A percentile compares a stretch with the other conserved stretches of the same genome.
Evolutionary conservation across 2,888 invertebrate species (phyloP).

Genomic region (Hydrotaea cyrtoneurina): DNA sequence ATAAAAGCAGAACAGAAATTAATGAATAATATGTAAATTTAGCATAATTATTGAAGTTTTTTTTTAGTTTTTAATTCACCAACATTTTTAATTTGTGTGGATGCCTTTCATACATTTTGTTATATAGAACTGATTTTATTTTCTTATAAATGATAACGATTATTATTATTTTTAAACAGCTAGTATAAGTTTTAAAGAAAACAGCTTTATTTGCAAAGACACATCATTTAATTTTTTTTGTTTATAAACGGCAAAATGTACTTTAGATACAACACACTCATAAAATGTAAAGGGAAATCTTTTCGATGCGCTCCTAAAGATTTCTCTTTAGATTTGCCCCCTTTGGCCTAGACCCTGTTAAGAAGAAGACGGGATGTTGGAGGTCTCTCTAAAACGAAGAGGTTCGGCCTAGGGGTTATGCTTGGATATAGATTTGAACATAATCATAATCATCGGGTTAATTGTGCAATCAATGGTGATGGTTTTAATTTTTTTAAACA

Average conservation of each 20-base stretch:
- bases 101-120: background rate
- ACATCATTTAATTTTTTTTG: slow-evolving; percentile 62
- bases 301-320: slow-evolving; percentile 20
- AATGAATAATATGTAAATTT: slow-evolving; percentile 2
- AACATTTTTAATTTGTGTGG: background rate
- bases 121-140: slow-evolving; percentile 51
- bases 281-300: slow-evolving; percentile 40
- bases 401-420: slow-evolving; percentile 18
- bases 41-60: background rate
- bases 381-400: background rate
- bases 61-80: slow-evolving; percentile 23
- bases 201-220: slow-evolving; percentile 56
- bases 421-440: slow-evolving; percentile 21
- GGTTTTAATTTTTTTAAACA: slow-evolving; percentile 71
- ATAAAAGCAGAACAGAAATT: background rate
- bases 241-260: slow-evolving; percentile 73
- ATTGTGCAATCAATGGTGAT: slow-evolving; percentile 91
- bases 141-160: background rate
- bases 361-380: background rate
- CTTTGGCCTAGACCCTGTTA: background rate
- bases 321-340: slow-evolving; percentile 45
- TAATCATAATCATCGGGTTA: slow-evolving; percentile 84
- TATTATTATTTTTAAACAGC: slow-evolving; percentile 25
- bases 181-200: slow-evolving; percentile 40
- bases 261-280: background rate